These are phyloP conservation scores for Iphiclides podalirius DNA, from an alignment of 2,888 invertebrate genomes.

Conservation along the genomic window DNA sequence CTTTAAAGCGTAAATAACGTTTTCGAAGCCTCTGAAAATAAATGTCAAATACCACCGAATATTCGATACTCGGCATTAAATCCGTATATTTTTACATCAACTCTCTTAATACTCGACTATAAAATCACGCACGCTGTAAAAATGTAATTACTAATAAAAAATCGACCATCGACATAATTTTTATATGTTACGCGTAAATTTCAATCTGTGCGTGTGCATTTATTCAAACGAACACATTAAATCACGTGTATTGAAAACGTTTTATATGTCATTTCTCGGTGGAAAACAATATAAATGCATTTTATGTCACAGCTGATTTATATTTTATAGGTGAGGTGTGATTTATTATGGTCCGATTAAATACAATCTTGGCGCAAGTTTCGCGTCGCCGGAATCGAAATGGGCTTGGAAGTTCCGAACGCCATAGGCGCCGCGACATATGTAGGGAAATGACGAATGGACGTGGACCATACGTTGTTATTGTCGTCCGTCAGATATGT, in stretches of 20 bases:
- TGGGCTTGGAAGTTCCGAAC: conserved; percentile 32
- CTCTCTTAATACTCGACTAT: conserved; percentile 2
- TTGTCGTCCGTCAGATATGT: conserved; percentile 6
- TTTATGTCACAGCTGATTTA: conserved; percentile 75
- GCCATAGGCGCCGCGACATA: conserved; percentile 39
- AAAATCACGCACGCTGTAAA: conserved; percentile 32
- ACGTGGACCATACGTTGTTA: conserved; percentile 5
- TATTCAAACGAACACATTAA: conserved; percentile 61
- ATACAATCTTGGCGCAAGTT: conserved; percentile 57
- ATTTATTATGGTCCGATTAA: conserved; percentile 67
- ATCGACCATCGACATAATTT: conserved; percentile 52
- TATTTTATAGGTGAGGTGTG: conserved; percentile 74
- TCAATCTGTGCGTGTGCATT: conserved; percentile 47
- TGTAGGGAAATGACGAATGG: conserved; percentile 19
- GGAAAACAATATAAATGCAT: conserved; percentile 78
- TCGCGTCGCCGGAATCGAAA: conserved; percentile 33
- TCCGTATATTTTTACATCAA: not conserved
- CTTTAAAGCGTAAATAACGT: not conserved
- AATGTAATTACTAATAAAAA: conserved; percentile 50
- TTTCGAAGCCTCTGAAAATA: not conserved
- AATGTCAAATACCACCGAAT: conserved; percentile 1
- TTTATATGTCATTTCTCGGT: conserved; percentile 72
- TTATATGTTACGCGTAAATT: conserved; percentile 37
- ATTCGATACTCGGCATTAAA: not conserved
- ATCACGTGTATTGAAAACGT: conserved; percentile 74